A percentile compares a stretch with the other conserved stretches of the same genome.
Evolutionary conservation across 2,888 invertebrate genomes (phyloP).

Genomic region (Pedicia rivosa): DNA sequence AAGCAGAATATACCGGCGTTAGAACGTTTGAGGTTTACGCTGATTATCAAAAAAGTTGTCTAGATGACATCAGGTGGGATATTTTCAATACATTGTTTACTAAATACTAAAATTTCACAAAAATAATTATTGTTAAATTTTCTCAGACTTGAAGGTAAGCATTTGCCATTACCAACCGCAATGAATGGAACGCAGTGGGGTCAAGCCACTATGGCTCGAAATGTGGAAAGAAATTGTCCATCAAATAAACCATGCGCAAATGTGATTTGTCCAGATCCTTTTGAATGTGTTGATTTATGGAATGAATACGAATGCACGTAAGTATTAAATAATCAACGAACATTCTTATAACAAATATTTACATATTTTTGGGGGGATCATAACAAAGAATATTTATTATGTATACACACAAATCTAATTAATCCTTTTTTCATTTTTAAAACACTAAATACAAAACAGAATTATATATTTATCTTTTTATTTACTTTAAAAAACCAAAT

Average conservation of each 20-base stretch:
- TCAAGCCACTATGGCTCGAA: conserved; percentile 85
- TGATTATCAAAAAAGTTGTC: conserved; percentile 80
- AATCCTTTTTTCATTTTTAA: too few species aligned
- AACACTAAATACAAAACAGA: too few species aligned
- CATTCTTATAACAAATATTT: too few species aligned
- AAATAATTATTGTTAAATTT: conserved; percentile 2
- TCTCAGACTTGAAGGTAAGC: conserved; percentile 75
- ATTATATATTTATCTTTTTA: too few species aligned
- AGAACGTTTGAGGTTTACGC: conserved; percentile 88
- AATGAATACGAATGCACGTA: conserved; percentile 98
- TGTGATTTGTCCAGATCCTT: conserved; percentile 84
- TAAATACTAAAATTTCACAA: too few species aligned
- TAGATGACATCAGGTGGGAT: conserved; percentile 41
- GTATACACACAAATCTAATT: too few species aligned
- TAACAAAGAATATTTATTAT: too few species aligned
- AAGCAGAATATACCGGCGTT: conserved; percentile 88
- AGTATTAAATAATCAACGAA: too few species aligned
- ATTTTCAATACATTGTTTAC: too few species aligned
- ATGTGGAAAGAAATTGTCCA: conserved; percentile 81
- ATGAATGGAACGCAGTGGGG: conserved; percentile 95
- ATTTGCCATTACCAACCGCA: conserved; percentile 83
- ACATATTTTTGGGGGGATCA: too few species aligned
- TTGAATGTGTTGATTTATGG: conserved; percentile 94
- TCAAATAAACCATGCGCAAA: conserved; percentile 91
- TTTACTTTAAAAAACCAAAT: too few species aligned